phyloP scores from a whole-genome alignment of 1,140 invertebrate genomes.

The Chlorops oryzae region DNA sequence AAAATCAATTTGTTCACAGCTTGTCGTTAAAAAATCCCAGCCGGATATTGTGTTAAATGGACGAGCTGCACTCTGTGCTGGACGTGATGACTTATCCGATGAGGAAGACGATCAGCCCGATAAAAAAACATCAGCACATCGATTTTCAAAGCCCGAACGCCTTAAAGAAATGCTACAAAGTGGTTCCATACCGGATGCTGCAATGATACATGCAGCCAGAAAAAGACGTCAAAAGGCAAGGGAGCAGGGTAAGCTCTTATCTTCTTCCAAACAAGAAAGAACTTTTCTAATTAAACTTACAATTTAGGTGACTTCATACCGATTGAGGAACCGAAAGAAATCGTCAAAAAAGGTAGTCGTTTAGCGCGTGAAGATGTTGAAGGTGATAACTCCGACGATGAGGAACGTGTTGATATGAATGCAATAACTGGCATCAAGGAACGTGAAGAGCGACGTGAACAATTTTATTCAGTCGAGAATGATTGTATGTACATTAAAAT shows the following conservation, averaged over 20 bases:
- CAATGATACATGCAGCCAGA: constrained; percentile 89
- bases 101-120: constrained; percentile 45
- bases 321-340: constrained; percentile 59
- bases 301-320: constrained; percentile 70
- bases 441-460: constrained; percentile 70
- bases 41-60: constrained; percentile 63
- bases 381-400: constrained; percentile 61
- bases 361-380: constrained; percentile 83
- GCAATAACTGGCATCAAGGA: constrained; percentile 67
- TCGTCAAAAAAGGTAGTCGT: constrained; percentile 51
- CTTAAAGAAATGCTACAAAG: constrained; percentile 68
- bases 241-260: constrained; percentile 33
- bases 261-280: not conserved
- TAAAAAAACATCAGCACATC: constrained; percentile 45
- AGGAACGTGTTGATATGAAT: constrained; percentile 73
- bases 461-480: constrained; percentile 71
- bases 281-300: not conserved
- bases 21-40: constrained; percentile 55
- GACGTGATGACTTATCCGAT: constrained; percentile 67
- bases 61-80: constrained; percentile 69
- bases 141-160: constrained; percentile 61
- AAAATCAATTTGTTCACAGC: constrained; percentile 45
- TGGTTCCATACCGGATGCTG: constrained; percentile 91
- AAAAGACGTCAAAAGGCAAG: constrained; percentile 80
- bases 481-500: constrained; percentile 53